These are phyloP conservation scores for Julus scandinavius DNA, from an alignment of 2,888 invertebrate species.

Conservation along the genomic window DNA sequence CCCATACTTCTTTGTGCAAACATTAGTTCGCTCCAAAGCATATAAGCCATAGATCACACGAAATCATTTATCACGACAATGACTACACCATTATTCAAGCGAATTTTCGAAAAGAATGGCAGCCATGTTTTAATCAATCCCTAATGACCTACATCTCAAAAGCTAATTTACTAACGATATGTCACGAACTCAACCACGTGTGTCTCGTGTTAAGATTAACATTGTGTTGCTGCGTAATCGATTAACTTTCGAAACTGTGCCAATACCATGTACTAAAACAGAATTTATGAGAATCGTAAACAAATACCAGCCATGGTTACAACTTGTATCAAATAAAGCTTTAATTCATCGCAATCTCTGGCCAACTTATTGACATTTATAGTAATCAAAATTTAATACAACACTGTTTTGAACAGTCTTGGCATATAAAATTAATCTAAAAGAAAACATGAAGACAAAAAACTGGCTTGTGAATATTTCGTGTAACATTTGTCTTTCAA, in stretches of 20 bases:
- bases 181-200: not conserved
- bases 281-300: too few species aligned
- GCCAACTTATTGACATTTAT: too few species aligned
- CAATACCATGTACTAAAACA: too few species aligned
- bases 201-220: not conserved
- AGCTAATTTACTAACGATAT: not conserved
- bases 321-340: too few species aligned
- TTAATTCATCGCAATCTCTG: too few species aligned
- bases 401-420: too few species aligned
- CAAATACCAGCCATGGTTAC: too few species aligned
- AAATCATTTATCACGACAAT: not conserved
- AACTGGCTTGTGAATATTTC: too few species aligned
- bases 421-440: too few species aligned
- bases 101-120: not conserved
- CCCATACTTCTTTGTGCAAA: not conserved
- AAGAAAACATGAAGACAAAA: too few species aligned
- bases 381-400: too few species aligned
- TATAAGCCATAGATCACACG: not conserved
- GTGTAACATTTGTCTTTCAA: too few species aligned
- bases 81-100: not conserved
- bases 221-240: not conserved
- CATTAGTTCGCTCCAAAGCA: not conserved
- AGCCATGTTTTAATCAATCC: not conserved
- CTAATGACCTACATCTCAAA: not conserved
- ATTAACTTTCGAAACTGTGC: not conserved